Conservation (phyloP, 2,888 invertebrate species). For the Pachliopta kotzebuea region DNA sequence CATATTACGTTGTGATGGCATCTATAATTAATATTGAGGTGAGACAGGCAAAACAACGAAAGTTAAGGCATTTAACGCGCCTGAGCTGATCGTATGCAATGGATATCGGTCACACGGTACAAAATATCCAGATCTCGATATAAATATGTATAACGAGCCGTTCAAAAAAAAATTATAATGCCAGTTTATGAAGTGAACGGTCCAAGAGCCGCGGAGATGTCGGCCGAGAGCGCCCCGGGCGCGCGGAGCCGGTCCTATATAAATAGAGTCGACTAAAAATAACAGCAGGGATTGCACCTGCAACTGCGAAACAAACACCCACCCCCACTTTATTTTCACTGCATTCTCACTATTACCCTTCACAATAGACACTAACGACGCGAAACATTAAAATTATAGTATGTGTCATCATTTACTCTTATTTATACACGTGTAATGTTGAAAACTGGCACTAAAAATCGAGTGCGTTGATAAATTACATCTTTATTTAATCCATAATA, state of each 20-base stretch:
- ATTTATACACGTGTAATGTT: too few species aligned
- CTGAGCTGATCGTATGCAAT: conserved; percentile 2
- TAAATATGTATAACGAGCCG: conserved; percentile 26
- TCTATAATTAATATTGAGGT: conserved; percentile 16
- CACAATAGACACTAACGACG: background rate
- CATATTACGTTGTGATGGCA: conserved; percentile 10
- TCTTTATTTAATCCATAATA: too few species aligned
- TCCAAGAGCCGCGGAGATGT: conserved; percentile 44
- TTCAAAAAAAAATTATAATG: conserved; percentile 29
- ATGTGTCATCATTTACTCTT: too few species aligned
- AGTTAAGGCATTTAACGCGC: background rate
- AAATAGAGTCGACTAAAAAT: conserved; percentile 74
- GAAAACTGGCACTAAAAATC: too few species aligned
- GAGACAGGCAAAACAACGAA: conserved; percentile 13
- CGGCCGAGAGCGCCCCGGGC: conserved; percentile 56
- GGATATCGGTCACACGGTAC: conserved; percentile 28
- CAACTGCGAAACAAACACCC: conserved; percentile 42
- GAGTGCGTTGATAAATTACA: too few species aligned
- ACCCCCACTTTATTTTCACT: conserved; percentile 28
- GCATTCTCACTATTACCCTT: conserved; percentile 13
- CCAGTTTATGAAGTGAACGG: conserved; percentile 35
- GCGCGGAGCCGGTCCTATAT: conserved; percentile 65
- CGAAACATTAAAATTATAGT: too few species aligned
- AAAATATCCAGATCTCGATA: conserved; percentile 24
- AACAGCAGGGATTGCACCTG: conserved; percentile 69